These are phyloP conservation scores for Protobothrops flavoviridis DNA, from an alignment of 2,113 vertebrate species.

Conservation along the genomic window DNA sequence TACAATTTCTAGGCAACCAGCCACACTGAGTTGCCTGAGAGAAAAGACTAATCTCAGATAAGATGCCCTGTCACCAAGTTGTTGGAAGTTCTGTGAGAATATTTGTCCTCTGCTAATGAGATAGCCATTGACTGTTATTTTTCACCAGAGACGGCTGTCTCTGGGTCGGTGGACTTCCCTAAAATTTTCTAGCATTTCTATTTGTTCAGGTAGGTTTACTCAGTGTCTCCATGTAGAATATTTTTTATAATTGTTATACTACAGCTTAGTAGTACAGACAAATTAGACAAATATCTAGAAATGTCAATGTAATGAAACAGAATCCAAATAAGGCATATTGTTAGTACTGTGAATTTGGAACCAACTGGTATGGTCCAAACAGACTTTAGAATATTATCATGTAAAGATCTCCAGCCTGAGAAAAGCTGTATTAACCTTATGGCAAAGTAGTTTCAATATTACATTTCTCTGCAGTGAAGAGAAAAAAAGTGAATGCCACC, in stretches of 20 bases:
- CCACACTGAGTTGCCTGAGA: background rate
- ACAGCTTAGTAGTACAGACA: background rate
- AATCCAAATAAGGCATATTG: background rate
- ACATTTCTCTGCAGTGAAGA: background rate
- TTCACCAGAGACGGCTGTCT: background rate
- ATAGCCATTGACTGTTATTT: background rate
- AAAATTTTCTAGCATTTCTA: background rate
- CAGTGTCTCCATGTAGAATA: background rate
- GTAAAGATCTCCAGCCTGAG: background rate
- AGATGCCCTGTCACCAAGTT: background rate
- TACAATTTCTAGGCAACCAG: constrained; percentile 13
- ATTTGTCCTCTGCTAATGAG: background rate
- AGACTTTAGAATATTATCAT: background rate
- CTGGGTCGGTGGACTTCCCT: fast-evolving
- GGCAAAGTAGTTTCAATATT: background rate
- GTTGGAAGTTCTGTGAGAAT: background rate
- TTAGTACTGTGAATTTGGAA: background rate
- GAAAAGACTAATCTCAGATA: background rate
- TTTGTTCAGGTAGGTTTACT: background rate
- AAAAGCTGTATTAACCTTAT: background rate
- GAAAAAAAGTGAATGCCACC: background rate
- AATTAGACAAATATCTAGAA: background rate
- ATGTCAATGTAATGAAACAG: background rate
- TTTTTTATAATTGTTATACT: background rate
- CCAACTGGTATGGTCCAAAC: background rate